Evolutionary conservation across 1,140 invertebrate genomes (phyloP).

Genomic region (Drosophila watanabei): DNA sequence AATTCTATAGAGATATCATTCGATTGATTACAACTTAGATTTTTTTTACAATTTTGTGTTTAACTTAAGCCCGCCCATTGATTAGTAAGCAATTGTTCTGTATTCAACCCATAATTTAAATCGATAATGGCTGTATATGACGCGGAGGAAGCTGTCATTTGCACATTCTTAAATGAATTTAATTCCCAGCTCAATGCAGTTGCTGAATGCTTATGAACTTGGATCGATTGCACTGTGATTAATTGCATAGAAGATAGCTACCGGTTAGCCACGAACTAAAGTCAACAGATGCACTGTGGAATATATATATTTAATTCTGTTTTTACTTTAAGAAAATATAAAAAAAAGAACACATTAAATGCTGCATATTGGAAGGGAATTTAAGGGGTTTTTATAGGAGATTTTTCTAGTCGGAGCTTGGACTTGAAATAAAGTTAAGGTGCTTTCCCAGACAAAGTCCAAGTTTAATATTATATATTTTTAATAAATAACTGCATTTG

Average conservation of each 20-base stretch:
- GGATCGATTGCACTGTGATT: not conserved
- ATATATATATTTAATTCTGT: not conserved
- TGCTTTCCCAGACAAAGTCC: not conserved
- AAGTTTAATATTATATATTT: not conserved
- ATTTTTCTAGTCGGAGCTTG: no score
- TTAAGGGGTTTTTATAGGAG: no score
- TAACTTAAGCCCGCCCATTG: not conserved
- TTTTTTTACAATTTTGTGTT: not conserved
- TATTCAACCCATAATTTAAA: not conserved
- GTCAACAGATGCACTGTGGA: not conserved
- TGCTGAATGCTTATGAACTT: not conserved
- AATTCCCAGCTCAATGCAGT: not conserved
- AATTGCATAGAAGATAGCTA: not conserved
- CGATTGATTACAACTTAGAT: not conserved
- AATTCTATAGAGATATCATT: not conserved
- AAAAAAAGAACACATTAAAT: not conserved
- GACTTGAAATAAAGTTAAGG: no score
- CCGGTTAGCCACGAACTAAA: slow-evolving; percentile 4
- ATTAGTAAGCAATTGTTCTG: slow-evolving; percentile 1
- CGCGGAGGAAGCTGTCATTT: slow-evolving; percentile 1
- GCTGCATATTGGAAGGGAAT: not conserved
- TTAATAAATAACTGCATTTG: not conserved
- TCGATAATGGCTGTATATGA: not conserved
- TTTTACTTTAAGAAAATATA: not conserved
- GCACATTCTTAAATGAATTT: not conserved